phyloP scores from a whole-genome alignment of 2,113 vertebrate genomes.

The Caloenas nicobarica region DNA sequence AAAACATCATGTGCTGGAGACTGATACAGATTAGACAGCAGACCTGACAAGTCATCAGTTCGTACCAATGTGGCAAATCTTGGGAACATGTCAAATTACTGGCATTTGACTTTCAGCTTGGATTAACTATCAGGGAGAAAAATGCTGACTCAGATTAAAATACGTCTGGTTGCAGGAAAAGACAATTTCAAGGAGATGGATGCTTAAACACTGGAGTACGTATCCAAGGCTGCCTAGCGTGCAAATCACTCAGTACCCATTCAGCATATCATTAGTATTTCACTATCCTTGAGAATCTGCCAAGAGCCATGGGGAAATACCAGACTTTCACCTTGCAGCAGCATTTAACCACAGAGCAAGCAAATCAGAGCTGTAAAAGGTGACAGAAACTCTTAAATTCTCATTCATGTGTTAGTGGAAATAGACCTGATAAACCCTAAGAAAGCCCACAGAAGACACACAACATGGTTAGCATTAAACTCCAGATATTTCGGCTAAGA shows the following conservation, averaged over 20 bases:
- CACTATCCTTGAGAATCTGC: not conserved
- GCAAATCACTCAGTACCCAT: conserved; percentile 1
- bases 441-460: not conserved
- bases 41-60: not conserved
- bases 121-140: not conserved
- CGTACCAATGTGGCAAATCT: not conserved
- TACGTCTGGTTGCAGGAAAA: not conserved
- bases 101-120: conserved; percentile 9
- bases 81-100: not conserved
- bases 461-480: not conserved
- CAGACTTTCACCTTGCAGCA: conserved; percentile 18
- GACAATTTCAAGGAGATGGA: not conserved
- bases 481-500: not conserved
- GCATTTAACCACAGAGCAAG: conserved; percentile 34
- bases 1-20: not conserved
- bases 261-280: not conserved
- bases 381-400: conserved; percentile 22
- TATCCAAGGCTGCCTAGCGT: not conserved
- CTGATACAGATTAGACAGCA: not conserved
- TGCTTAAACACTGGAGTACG: not conserved
- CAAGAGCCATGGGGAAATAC: not conserved
- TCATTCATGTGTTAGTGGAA: not conserved
- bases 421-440: not conserved
- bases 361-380: conserved; percentile 29
- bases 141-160: conserved; percentile 14